Conservation (phyloP, 2,113 vertebrate species). For the Mola mola region DNA sequence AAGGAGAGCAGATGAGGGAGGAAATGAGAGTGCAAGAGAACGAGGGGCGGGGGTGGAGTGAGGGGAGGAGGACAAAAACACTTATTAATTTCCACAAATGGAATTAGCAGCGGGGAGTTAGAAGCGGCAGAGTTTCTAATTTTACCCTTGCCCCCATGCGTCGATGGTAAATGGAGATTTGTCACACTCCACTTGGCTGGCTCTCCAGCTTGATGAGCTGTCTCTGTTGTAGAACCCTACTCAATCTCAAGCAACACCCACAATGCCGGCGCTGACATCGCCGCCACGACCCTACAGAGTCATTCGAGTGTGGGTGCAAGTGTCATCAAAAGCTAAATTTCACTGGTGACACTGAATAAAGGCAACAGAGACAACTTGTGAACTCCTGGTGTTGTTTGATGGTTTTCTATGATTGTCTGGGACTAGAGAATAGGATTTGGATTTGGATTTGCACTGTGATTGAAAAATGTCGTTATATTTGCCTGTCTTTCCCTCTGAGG, state of each 20-base stretch:
- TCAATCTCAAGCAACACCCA: conserved; percentile 64
- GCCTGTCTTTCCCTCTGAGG: too few species aligned
- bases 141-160: conserved; percentile 84
- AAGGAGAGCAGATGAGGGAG: conserved; percentile 74
- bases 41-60: conserved; percentile 44
- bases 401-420: too few species aligned
- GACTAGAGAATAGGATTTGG: too few species aligned
- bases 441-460: too few species aligned
- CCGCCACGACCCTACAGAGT: conserved; percentile 52
- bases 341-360: conserved; percentile 67
- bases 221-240: conserved; percentile 74
- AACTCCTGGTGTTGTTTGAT: too few species aligned
- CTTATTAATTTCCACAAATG: conserved; percentile 87
- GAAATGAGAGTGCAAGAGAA: conserved; percentile 47
- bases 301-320: conserved; percentile 61
- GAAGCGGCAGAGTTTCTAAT: conserved; percentile 77
- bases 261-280: conserved; percentile 63
- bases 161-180: conserved; percentile 90
- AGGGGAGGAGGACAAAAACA: conserved; percentile 75
- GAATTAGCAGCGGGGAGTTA: conserved; percentile 84
- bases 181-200: conserved; percentile 89
- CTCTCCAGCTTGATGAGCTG: conserved; percentile 83
- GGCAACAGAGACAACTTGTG: conserved; percentile 27
- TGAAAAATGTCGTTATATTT: too few species aligned
- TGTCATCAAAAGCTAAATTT: conserved; percentile 72